phyloP scores from a whole-genome alignment of 2,888 invertebrate genomes.

The Drosophila eohydei region DNA sequence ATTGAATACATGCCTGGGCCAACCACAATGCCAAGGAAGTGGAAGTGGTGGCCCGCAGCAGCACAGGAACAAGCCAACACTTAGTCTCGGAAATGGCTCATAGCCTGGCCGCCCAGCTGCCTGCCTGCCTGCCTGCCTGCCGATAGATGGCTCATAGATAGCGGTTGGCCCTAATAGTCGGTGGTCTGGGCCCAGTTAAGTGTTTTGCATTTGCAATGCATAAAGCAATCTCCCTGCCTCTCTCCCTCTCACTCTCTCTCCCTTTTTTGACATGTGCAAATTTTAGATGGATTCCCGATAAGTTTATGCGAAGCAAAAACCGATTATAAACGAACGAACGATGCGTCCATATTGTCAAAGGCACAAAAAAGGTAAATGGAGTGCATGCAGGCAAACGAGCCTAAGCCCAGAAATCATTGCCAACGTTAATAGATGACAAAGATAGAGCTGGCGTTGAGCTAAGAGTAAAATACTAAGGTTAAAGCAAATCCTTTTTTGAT shows the following conservation, averaged over 20 bases:
- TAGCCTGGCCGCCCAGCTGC: slow-evolving; percentile 29
- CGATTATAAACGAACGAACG: slow-evolving; percentile 48
- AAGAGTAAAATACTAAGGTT: background rate
- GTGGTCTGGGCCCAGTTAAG: slow-evolving; percentile 41
- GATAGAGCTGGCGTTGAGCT: background rate
- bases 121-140: slow-evolving; percentile 10
- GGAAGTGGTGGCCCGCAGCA: slow-evolving; percentile 39
- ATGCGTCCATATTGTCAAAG: slow-evolving; percentile 45
- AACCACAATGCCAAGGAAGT: slow-evolving; percentile 74
- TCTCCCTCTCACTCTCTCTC: background rate
- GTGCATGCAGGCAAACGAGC: slow-evolving; percentile 35
- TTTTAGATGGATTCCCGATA: slow-evolving; percentile 66
- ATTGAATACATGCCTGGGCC: slow-evolving; percentile 24
- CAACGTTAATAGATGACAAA: slow-evolving; percentile 10
- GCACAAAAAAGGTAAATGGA: slow-evolving; percentile 55
- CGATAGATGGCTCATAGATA: slow-evolving; percentile 34
- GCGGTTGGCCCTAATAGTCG: slow-evolving; percentile 37
- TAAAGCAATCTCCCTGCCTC: slow-evolving; percentile 34
- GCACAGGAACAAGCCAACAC: slow-evolving; percentile 63
- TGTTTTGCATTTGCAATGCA: slow-evolving; percentile 65
- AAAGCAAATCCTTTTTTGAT: background rate
- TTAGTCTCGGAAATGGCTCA: slow-evolving; percentile 65
- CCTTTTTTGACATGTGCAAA: slow-evolving; percentile 36
- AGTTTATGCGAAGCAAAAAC: slow-evolving; percentile 36
- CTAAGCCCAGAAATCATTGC: slow-evolving; percentile 19